Conservation (phyloP, 2,113 vertebrate genomes). For the Strix uralensis region DNA sequence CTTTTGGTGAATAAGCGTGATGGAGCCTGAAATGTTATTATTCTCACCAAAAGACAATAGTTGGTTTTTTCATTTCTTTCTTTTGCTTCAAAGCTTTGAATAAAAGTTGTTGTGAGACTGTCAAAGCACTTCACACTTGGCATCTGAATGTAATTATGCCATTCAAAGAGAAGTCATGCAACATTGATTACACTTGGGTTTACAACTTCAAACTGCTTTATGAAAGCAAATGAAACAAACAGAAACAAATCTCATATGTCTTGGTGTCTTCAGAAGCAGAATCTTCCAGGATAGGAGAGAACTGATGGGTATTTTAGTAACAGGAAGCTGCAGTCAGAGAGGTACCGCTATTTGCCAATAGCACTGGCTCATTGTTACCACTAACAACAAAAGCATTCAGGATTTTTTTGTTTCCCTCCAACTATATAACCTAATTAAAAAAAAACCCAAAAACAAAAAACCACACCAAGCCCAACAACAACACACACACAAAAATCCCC, state of each 20-base stretch:
- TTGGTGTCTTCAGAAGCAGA: neutral
- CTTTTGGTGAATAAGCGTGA: neutral
- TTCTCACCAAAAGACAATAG: slow-evolving; percentile 16
- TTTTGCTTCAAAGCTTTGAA: slow-evolving; percentile 28
- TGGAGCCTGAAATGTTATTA: neutral
- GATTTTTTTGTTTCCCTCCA: neutral
- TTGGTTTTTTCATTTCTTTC: slow-evolving; percentile 6
- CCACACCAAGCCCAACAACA: neutral
- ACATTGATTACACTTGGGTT: slow-evolving; percentile 35
- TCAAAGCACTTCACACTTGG: slow-evolving; percentile 46
- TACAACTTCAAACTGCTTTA: slow-evolving; percentile 51
- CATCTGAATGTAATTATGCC: slow-evolving; percentile 65
- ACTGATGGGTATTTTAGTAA: neutral
- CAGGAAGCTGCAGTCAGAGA: slow-evolving; percentile 43
- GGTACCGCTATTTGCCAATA: neutral
- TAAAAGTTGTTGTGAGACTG: neutral
- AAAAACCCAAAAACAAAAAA: neutral
- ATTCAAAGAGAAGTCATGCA: slow-evolving; percentile 49
- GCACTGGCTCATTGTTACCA: neutral
- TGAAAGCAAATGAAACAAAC: slow-evolving; percentile 52
- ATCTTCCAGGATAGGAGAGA: slow-evolving; percentile 18
- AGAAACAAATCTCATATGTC: slow-evolving; percentile 51
- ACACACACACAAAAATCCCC: no score
- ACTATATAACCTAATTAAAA: neutral
- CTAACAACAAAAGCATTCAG: neutral